Evolutionary conservation across 2,888 invertebrate genomes (phyloP).

Genomic region (Eilema griseolum): DNA sequence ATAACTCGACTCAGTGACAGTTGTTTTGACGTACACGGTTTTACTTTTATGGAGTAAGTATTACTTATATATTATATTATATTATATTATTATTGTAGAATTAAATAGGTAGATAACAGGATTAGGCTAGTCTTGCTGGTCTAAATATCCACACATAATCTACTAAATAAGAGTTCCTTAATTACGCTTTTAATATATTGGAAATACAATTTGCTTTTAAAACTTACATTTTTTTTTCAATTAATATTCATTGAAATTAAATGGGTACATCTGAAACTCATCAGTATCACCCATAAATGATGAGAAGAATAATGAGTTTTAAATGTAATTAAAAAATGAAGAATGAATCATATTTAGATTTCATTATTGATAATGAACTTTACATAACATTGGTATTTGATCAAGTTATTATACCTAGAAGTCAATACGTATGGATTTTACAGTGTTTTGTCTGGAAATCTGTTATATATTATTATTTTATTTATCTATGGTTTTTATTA

Average conservation of each 20-base stretch:
- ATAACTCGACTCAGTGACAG: not conserved
- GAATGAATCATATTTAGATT: conserved; percentile 28
- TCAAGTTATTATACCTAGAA: not conserved
- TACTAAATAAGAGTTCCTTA: not conserved
- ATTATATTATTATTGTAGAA: not conserved
- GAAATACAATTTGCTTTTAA: not conserved
- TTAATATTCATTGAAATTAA: not conserved
- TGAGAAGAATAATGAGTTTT: not conserved
- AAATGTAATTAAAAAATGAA: conserved; percentile 1
- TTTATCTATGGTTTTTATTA: not conserved
- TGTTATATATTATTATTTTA: not conserved
- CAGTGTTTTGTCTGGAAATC: not conserved
- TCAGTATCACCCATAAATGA: not conserved
- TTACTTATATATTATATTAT: not conserved
- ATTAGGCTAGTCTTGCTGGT: conserved; percentile 2
- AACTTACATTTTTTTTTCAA: not conserved
- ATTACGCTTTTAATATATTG: not conserved
- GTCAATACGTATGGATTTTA: not conserved
- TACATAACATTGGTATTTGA: not conserved
- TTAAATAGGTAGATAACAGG: not conserved
- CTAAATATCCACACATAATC: not conserved
- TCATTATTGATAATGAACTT: conserved; percentile 15
- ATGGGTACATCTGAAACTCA: not conserved
- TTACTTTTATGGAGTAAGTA: not conserved
- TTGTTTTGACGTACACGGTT: not conserved